phyloP scores from a whole-genome alignment of 2,797 vertebrate species.

The Hydrophis major region DNA sequence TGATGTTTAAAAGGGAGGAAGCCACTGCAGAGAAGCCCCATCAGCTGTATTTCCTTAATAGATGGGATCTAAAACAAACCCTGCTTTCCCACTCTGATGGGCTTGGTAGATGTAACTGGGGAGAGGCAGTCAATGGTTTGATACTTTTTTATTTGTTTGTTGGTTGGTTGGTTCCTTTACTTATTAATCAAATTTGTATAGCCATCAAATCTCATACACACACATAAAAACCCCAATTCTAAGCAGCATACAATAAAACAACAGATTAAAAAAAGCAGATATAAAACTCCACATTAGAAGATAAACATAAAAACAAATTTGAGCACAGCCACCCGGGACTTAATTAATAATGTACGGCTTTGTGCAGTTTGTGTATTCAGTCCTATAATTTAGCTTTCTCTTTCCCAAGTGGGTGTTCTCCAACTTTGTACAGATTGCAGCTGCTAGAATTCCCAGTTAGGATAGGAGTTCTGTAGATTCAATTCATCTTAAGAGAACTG shows the following conservation, averaged over 20 bases:
- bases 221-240: not conserved
- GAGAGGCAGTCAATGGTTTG: not conserved
- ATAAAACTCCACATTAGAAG: not conserved
- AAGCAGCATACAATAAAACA: not conserved
- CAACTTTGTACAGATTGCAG: not conserved
- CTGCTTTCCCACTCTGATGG: not conserved
- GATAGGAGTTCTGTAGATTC: not conserved
- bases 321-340: not conserved
- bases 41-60: not conserved
- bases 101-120: not conserved
- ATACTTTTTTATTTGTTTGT: not conserved
- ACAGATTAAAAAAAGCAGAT: not conserved
- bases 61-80: not conserved
- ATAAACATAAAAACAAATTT: not conserved
- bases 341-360: not conserved
- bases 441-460: not conserved
- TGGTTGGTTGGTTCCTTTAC: not conserved
- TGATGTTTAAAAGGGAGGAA: not conserved
- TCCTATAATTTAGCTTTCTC: not conserved
- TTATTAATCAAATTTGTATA: not conserved
- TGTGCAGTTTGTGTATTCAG: not conserved
- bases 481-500: not conserved
- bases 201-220: not conserved
- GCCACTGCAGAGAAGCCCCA: not conserved
- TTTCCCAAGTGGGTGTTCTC: not conserved